phyloP scores from a whole-genome alignment of 2,888 invertebrate species.

The Caradrina kadenii region DNA sequence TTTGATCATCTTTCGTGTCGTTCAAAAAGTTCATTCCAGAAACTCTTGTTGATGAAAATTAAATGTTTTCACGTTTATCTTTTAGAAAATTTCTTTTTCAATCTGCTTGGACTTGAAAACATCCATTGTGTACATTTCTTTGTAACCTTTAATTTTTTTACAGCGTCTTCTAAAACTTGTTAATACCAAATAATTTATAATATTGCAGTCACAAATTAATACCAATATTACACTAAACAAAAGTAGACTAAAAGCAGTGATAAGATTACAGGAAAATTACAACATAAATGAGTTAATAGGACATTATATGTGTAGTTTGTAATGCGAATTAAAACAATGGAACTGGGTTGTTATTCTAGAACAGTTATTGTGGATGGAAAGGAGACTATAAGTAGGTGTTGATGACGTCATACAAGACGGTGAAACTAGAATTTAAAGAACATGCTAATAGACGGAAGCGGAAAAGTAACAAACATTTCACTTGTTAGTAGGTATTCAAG shows the following conservation, averaged over 20 bases:
- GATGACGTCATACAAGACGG: slow-evolving; percentile 16
- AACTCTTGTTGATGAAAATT: neutral
- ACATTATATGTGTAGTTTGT: slow-evolving; percentile 13
- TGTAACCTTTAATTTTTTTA: neutral
- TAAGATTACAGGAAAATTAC: slow-evolving; percentile 13
- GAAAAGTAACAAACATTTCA: slow-evolving; percentile 20
- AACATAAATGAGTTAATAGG: slow-evolving; percentile 24
- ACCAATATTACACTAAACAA: slow-evolving; percentile 12
- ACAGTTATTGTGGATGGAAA: slow-evolving; percentile 22
- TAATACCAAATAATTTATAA: slow-evolving; percentile 21
- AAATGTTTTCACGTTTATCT: neutral
- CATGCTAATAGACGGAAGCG: slow-evolving; percentile 21
- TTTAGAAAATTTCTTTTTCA: neutral
- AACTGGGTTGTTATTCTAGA: slow-evolving; percentile 24
- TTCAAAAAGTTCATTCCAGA: neutral
- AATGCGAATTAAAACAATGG: slow-evolving; percentile 38
- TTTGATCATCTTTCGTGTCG: slow-evolving; percentile 8
- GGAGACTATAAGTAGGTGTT: slow-evolving; percentile 12
- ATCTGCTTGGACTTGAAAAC: neutral
- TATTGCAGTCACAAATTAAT: slow-evolving; percentile 13
- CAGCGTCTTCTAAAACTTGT: neutral
- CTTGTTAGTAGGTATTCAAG: slow-evolving; percentile 52
- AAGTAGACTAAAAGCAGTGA: slow-evolving; percentile 5
- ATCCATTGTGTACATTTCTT: neutral
- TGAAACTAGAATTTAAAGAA: slow-evolving; percentile 35